phyloP scores from a whole-genome alignment of 2,888 invertebrate genomes.

The Apeira syringaria region DNA sequence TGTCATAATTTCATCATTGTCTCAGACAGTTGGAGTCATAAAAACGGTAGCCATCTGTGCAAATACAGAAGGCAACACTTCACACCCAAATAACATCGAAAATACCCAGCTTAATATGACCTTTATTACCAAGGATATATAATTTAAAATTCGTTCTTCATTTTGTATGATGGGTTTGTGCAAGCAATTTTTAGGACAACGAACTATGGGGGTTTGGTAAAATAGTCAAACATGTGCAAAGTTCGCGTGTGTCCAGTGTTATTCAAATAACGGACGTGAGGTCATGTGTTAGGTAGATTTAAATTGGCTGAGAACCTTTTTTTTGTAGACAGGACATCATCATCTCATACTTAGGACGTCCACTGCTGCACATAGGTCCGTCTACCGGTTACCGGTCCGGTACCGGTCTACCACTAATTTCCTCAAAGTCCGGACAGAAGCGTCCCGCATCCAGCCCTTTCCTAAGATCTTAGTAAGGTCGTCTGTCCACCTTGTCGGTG shows the following conservation, averaged over 20 bases:
- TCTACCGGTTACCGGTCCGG: too few relatives aligned
- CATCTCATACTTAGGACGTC: too few relatives aligned
- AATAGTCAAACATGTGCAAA: conserved; percentile 39
- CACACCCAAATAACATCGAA: conserved; percentile 36
- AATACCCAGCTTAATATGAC: conserved; percentile 9
- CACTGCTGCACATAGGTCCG: too few relatives aligned
- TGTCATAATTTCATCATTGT: conserved; percentile 38
- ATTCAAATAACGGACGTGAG: conserved; percentile 11
- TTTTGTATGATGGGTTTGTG: conserved; percentile 27
- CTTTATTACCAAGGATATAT: conserved; percentile 3
- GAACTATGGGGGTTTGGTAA: conserved; percentile 43
- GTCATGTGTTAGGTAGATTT: conserved; percentile 18
- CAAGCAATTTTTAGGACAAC: conserved; percentile 49
- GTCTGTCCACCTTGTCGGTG: too few relatives aligned
- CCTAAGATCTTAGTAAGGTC: too few relatives aligned
- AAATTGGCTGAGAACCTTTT: conserved; percentile 16
- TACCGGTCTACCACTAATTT: too few relatives aligned
- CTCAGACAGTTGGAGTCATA: conserved; percentile 36
- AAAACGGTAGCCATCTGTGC: conserved; percentile 56
- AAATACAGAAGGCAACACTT: conserved; percentile 44
- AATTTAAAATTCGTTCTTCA: conserved; percentile 3
- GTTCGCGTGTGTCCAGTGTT: conserved; percentile 29
- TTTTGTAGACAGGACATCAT: too few relatives aligned
- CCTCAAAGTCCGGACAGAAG: too few relatives aligned
- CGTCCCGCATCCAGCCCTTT: too few relatives aligned